Evolutionary conservation across 2,888 invertebrate species (phyloP).

Genomic region (Copidosoma aretas): DNA sequence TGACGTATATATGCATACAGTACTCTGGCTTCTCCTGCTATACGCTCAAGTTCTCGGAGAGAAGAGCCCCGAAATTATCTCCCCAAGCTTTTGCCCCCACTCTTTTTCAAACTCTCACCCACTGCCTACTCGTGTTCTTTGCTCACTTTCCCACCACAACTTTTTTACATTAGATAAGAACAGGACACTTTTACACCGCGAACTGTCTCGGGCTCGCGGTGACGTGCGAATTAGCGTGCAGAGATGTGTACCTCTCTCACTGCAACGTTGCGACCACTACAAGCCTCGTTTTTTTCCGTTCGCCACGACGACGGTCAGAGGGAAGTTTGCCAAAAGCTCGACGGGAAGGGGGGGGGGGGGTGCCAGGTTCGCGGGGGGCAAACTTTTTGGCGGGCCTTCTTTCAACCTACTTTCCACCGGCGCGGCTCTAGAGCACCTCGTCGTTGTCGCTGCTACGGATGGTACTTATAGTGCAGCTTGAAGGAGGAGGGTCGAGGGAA

Average conservation of each 20-base stretch:
- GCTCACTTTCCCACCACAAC: neutral
- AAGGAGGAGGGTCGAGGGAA: no score
- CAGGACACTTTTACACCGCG: neutral
- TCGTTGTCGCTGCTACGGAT: no score
- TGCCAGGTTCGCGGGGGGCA: neutral
- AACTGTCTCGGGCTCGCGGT: neutral
- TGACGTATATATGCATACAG: neutral
- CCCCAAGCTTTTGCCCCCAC: neutral
- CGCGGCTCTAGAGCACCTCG: neutral
- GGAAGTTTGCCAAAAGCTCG: neutral
- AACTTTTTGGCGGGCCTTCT: constrained; percentile 12
- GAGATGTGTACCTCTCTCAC: neutral
- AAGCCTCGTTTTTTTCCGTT: neutral
- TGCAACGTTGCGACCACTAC: neutral
- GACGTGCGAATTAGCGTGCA: neutral
- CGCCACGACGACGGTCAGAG: neutral
- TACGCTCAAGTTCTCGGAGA: no score
- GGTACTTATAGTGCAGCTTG: no score
- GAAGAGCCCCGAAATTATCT: neutral
- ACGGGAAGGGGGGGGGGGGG: no score
- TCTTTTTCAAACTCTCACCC: no score
- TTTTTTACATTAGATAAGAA: neutral
- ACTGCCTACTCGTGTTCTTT: neutral
- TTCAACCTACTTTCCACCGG: constrained; percentile 25
- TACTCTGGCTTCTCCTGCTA: no score